Base-by-base conservation (phyloP, 2,888 invertebrate species). In the Lagria hirta region DNA sequence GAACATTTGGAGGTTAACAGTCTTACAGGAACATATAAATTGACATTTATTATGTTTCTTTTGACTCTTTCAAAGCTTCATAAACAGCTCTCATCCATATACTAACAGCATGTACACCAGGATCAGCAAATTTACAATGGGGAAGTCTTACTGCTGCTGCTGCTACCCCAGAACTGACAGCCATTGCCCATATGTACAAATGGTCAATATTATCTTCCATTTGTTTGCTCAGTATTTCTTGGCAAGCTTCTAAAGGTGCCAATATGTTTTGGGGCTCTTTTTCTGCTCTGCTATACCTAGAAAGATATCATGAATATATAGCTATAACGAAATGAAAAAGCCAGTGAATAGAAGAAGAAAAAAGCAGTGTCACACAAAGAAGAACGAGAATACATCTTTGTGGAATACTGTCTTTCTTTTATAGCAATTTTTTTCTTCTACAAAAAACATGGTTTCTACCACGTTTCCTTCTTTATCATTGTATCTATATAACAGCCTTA, bases 261-360 rank as follows among this genome's bases (percentile, higher is more conserved):
- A 82, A 82, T 81, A 86, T 77, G 6, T 85, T 84, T 49, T 82
- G 72, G 53, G 83, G 79, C 1, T 84, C 84, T 22, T 75, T 71
- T 49, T 73, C 71, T 0, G 82, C 81, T 47, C 78, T 76, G 21
- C 83, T 81, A 64, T 85, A 84, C 60, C 74, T 78, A 62, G 70
- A 60, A 58, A 43, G 38, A 32, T 33, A 13, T 28, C 13, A 18
- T 30, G 47, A 34, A 46, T 17, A 38, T 24, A 23, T 43, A 11
- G 30, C 33, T 1, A 13, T 37, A 20, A 41, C 49, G 32, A 5
- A 32, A 26, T 6, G 42, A n/a, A n/a, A n/a, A n/a, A n/a, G n/a
- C n/a, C n/a, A n/a, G n/a, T n/a, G n/a, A n/a, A n/a, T n/a, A n/a
- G n/a, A n/a, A n/a, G n/a, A n/a, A n/a, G n/a, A n/a, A n/a, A n/a